Evolutionary conservation across 2,888 invertebrate species (phyloP).

Genomic region (Morpho deidamia): DNA sequence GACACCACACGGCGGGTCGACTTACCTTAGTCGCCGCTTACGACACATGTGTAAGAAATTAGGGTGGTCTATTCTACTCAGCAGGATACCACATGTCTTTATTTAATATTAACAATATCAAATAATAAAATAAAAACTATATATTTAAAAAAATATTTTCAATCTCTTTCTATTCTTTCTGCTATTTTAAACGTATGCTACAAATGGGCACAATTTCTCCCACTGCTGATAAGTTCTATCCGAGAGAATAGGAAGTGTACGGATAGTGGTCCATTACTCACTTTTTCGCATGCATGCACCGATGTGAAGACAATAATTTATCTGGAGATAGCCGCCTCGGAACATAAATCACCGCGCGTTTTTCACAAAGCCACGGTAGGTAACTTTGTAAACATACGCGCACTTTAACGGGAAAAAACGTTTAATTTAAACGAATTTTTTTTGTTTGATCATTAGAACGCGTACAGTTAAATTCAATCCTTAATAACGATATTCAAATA

Average conservation of each 20-base stretch:
- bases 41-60: no score
- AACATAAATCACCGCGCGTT: constrained; percentile 62
- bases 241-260: constrained; percentile 13
- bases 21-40: no score
- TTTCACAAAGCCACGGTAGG: constrained; percentile 39
- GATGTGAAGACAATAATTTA: constrained; percentile 56
- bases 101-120: no score
- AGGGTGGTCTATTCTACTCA: no score
- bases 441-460: neutral
- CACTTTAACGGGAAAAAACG: neutral
- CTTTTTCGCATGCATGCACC: constrained; percentile 56
- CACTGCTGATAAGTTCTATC: constrained; percentile 12
- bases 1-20: no score
- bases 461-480: neutral
- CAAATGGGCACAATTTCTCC: constrained; percentile 11
- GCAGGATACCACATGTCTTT: no score
- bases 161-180: neutral
- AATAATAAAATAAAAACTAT: neutral
- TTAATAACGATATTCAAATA: no score
- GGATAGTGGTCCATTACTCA: constrained; percentile 40
- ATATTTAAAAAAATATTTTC: neutral
- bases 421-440: neutral
- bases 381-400: neutral
- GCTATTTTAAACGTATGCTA: neutral
- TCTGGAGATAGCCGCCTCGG: constrained; percentile 56